Base-by-base conservation (phyloP, 2,113 vertebrate species). In the Eulacestoma nigropectus region DNA sequence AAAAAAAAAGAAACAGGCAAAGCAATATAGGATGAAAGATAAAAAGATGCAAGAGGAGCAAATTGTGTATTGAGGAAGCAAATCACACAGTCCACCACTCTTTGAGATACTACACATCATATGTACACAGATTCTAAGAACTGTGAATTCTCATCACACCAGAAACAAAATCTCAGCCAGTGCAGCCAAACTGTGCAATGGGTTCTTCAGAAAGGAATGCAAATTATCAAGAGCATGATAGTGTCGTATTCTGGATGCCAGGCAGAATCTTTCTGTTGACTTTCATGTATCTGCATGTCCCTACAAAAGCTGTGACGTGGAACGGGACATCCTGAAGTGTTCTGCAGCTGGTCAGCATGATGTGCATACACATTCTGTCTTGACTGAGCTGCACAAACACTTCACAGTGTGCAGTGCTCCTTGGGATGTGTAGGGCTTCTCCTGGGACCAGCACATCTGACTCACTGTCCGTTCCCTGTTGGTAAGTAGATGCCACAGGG, bases 291-390 rank as follows among this genome's bases (percentile, higher is more conserved):
- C 44, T 46, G 5, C 22, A 5, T 3, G 27, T 29, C 41, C 23
- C 74, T 35, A 12, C 8, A 30, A 56, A 50, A 64, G 69, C 29
- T 42, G 39, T 23, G 49, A 42, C 8, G 4, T 16, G 41, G 41
- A 42, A 33, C 5, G 10, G 70, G 65, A 22, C 7, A 11, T 5
- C 1, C 13, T 23, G 4, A 39, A 39, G n/a, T 2, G n/a, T 1
- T 26, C 27, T 52, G 32, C 79, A 69, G 50, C 13, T 11, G 29
- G 25, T 29, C 84, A 87, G 29, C 27, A 4, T 11, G 19, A 10
- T 11, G 21, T 25, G 37, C 27, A 8, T 12, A 12, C 1, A 29
- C 11, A 5, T 16, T 57, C 55, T 57, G 17, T 20, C 56, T 13
- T 21, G 56, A 19, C 14, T 57, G 37, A 47, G 33, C 23, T 53